These are phyloP conservation scores for Brachionus koreanus DNA, from an alignment of 1,140 invertebrate species.

Conservation along the genomic window DNA sequence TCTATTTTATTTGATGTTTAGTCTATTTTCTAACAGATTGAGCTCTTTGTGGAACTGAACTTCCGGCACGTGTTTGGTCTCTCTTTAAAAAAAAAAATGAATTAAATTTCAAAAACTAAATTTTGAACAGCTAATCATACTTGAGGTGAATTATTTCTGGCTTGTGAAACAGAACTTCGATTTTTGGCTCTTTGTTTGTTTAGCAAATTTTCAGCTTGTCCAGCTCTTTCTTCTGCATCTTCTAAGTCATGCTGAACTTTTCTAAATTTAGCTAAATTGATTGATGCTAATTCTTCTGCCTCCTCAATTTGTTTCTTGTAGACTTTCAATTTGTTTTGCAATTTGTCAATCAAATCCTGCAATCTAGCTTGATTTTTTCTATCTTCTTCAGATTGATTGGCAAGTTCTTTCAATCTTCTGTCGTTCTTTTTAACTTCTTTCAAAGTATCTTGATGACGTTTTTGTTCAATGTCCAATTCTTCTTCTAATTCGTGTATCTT, in stretches of 20 bases:
- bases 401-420: constrained; percentile 66
- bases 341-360: constrained; percentile 95
- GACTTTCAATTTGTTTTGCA: constrained; percentile 98
- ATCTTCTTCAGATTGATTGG: constrained; percentile 93
- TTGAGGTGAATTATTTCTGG: not conserved
- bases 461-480: constrained; percentile 94
- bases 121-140: not conserved
- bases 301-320: constrained; percentile 99
- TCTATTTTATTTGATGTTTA: not conserved
- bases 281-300: constrained; percentile 94
- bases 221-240: constrained; percentile 95
- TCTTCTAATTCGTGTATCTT: constrained; percentile 76
- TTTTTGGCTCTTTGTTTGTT: constrained; percentile 93
- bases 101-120: not conserved
- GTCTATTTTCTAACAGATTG: not conserved
- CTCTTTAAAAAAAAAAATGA: not conserved
- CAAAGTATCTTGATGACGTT: constrained; percentile 75
- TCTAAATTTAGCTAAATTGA: constrained; percentile 98
- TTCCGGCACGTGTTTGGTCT: not conserved
- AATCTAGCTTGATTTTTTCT: constrained; percentile 95
- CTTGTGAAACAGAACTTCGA: constrained; percentile 67
- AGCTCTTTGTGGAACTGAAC: not conserved
- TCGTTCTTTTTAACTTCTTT: constrained; percentile 73
- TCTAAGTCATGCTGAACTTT: constrained; percentile 68
- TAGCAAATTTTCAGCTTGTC: constrained; percentile 92